Evolutionary conservation across 2,888 invertebrate genomes (phyloP), one percentile per base, ranked within the genome.

Genomic region (Invenusta paracnida): DNA sequence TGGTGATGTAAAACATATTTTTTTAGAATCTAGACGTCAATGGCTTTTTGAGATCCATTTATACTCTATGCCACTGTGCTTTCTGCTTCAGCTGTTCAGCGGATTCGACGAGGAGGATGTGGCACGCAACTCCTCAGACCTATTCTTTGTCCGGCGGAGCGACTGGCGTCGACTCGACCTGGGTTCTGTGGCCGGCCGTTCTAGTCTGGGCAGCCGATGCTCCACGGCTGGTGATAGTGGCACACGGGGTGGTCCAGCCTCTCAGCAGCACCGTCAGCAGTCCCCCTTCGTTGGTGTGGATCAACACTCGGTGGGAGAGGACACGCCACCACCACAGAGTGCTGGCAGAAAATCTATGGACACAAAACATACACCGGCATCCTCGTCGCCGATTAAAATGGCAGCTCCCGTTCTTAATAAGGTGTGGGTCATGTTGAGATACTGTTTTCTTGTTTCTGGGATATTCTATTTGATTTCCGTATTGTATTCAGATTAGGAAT

Each of bases 61-160:
- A n/a, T n/a, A n/a, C n/a, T n/a, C n/a, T n/a, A n/a, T n/a, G n/a
- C n/a, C n/a, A n/a, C n/a, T n/a, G n/a, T n/a, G n/a, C n/a, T n/a
- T n/a, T n/a, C n/a, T n/a, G n/a, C 48, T 48, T 11, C 30, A 82
- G 31, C 31, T 82, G 30, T 82, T 82, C 82, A 30, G 30, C 31
- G 82, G 82, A 11, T 30, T 82, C 27, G 82, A 82, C 82, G 82
- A 82, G 31, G 82, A 82, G 27, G 82, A 82, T 2, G 30, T 82
- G 11, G 82, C 82, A 2, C 29, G 82, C 29, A 73, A 23, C 23
- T 73, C 73, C 73, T 29, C 82, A 2, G 82, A 82, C 27, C n/a
- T n/a, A 2, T 82, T 82, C 29, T 82, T 82, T 29, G 82, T 82
- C 1, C 23, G 82, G 25, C 82, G 82, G 2, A 82, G 82, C 28